Evolutionary conservation across 1,140 invertebrate genomes (phyloP).

Genomic region (Dendroctonus valens): DNA sequence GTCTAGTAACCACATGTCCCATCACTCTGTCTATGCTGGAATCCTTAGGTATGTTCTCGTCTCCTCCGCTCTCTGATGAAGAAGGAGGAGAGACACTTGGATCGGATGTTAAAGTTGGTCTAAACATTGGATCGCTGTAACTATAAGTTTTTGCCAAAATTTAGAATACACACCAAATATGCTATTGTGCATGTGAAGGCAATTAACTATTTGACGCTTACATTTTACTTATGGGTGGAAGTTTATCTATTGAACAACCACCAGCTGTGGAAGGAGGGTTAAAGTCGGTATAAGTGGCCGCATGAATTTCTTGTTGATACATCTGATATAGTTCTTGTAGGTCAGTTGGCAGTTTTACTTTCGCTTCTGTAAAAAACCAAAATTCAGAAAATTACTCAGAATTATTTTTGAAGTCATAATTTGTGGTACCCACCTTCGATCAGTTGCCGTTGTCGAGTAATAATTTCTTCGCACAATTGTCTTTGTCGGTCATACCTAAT

Average conservation of each 20-base stretch:
- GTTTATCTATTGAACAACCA: conserved; percentile 49
- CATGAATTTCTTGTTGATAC: conserved; percentile 83
- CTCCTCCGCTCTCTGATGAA: conserved; percentile 44
- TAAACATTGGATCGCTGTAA: conserved; percentile 48
- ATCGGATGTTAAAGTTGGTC: conserved; percentile 35
- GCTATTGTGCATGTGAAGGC: not conserved
- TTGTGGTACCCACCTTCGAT: conserved; percentile 74
- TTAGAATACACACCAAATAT: not conserved
- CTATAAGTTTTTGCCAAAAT: conserved; percentile 28
- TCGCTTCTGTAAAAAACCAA: conserved; percentile 56
- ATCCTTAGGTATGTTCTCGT: conserved; percentile 38
- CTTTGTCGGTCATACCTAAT: conserved; percentile 81
- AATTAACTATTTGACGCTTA: conserved; percentile 34
- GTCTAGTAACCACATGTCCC: conserved; percentile 46
- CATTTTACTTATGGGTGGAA: conserved; percentile 52
- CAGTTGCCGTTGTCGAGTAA: conserved; percentile 79
- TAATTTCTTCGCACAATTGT: conserved; percentile 87
- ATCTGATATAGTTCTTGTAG: conserved; percentile 80
- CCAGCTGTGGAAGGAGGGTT: conserved; percentile 47
- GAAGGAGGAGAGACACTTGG: conserved; percentile 45
- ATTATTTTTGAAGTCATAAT: not conserved
- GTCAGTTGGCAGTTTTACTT: conserved; percentile 70
- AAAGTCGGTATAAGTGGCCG: conserved; percentile 66
- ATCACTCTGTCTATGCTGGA: conserved; percentile 46
- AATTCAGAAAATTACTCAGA: not conserved